These are phyloP conservation scores for Labrus mixtus DNA, from an alignment of 2,113 vertebrate genomes.

Conservation along the genomic window DNA sequence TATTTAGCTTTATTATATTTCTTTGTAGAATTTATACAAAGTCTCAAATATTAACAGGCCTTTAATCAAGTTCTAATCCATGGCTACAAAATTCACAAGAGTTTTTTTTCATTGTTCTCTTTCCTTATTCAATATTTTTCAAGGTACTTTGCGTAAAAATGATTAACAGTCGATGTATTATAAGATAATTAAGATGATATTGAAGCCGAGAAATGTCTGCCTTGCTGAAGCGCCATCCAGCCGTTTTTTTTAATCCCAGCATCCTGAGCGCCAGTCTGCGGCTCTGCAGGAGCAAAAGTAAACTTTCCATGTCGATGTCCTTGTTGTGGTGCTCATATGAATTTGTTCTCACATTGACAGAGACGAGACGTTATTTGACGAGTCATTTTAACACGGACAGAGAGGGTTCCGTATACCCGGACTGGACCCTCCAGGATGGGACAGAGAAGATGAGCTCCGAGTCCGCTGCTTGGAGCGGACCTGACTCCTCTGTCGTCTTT, in stretches of 20 bases:
- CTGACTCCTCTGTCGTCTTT: constrained; percentile 72
- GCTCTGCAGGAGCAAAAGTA: background rate
- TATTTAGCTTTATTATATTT: too few species aligned
- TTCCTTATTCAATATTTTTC: background rate
- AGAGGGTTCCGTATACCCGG: background rate
- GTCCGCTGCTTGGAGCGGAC: constrained; percentile 54
- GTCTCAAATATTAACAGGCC: too few species aligned
- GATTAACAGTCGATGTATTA: too few species aligned
- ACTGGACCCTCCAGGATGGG: background rate
- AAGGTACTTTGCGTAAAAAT: background rate
- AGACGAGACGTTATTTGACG: background rate
- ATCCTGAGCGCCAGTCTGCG: background rate
- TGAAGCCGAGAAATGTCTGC: background rate
- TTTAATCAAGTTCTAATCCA: background rate
- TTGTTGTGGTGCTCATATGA: background rate
- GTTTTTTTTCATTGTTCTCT: background rate
- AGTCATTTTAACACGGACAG: background rate
- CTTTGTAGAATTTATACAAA: too few species aligned
- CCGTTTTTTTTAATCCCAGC: background rate
- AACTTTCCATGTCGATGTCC: constrained; percentile 8
- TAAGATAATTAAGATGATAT: too few species aligned
- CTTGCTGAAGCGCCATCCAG: background rate
- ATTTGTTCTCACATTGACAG: background rate
- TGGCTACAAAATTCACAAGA: background rate
- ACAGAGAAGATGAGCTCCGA: constrained; percentile 45